Percentiles rank a stretch among this genome's conserved stretches.
phyloP scores from a whole-genome alignment of 2,888 invertebrate species.

The Spilarctia lutea region DNA sequence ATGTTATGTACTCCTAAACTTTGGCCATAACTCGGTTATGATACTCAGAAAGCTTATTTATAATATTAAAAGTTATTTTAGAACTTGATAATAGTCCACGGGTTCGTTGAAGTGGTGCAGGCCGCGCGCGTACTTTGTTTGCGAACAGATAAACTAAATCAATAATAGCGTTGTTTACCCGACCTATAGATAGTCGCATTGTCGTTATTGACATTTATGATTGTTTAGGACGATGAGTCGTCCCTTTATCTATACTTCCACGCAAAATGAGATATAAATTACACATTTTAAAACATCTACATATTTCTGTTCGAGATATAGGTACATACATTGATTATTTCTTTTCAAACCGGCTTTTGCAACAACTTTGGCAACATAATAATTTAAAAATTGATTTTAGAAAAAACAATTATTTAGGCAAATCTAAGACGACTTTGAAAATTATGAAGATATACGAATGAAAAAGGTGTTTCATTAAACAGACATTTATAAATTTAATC shows the following conservation, averaged over 20 bases:
- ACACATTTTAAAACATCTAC: neutral
- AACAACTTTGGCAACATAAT: too few species aligned
- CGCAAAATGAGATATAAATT: conserved; percentile 35
- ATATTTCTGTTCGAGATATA: neutral
- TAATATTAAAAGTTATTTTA: neutral
- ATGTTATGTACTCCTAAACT: neutral
- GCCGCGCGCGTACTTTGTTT: conserved; percentile 64
- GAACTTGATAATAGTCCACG: conserved; percentile 19
- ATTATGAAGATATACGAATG: too few species aligned
- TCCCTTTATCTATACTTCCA: conserved; percentile 63
- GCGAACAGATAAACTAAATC: conserved; percentile 79
- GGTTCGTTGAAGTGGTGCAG: conserved; percentile 34
- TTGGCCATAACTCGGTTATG: neutral
- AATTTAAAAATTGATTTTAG: too few species aligned
- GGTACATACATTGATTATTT: neutral
- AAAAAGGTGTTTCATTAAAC: too few species aligned
- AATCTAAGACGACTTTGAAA: too few species aligned
- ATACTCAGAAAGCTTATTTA: neutral
- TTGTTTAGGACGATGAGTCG: conserved; percentile 76
- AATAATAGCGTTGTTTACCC: conserved; percentile 79
- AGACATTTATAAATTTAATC: too few species aligned
- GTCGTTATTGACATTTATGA: conserved; percentile 67
- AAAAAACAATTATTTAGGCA: too few species aligned
- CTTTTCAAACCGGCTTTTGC: neutral
- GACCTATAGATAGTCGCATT: conserved; percentile 75